phyloP scores from a whole-genome alignment of 2,797 vertebrate genomes.

The Discoglossus pictus region DNA sequence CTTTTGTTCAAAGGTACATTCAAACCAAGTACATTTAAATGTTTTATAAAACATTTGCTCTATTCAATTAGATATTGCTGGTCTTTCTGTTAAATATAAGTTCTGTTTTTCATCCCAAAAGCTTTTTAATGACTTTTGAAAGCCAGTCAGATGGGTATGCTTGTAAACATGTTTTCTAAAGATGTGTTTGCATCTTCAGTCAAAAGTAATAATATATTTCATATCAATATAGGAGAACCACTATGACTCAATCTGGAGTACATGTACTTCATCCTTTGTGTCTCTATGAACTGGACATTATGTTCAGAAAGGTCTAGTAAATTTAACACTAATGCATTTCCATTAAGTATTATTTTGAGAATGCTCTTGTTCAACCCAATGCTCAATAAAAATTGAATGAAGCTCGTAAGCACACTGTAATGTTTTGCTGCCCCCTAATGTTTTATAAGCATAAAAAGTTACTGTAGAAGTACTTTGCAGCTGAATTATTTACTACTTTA shows the following conservation, averaged over 20 bases:
- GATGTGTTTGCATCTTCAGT: no score
- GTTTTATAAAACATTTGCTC: no score
- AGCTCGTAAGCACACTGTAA: not conserved
- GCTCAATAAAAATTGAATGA: constrained; percentile 19
- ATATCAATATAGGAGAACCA: not conserved
- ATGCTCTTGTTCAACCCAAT: constrained; percentile 8
- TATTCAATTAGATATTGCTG: no score
- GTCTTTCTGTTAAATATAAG: no score
- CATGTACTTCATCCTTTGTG: not conserved
- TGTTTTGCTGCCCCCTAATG: constrained; percentile 50
- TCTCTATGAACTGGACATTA: constrained; percentile 16
- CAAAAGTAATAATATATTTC: not conserved
- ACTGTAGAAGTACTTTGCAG: no score
- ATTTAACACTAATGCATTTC: constrained; percentile 33
- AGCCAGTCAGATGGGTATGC: no score
- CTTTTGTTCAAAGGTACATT: no score
- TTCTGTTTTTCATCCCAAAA: no score
- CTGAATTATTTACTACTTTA: constrained; percentile 36
- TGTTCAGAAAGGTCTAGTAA: constrained; percentile 22
- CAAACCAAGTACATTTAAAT: no score
- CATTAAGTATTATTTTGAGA: constrained; percentile 23
- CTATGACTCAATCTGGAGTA: not conserved
- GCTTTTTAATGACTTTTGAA: no score
- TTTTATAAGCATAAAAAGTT: constrained; percentile 29
- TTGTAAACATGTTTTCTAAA: no score